These are phyloP conservation scores for Sinocyclocheilus anophthalmus DNA, from an alignment of 2,113 vertebrate species.

Conservation along the genomic window DNA sequence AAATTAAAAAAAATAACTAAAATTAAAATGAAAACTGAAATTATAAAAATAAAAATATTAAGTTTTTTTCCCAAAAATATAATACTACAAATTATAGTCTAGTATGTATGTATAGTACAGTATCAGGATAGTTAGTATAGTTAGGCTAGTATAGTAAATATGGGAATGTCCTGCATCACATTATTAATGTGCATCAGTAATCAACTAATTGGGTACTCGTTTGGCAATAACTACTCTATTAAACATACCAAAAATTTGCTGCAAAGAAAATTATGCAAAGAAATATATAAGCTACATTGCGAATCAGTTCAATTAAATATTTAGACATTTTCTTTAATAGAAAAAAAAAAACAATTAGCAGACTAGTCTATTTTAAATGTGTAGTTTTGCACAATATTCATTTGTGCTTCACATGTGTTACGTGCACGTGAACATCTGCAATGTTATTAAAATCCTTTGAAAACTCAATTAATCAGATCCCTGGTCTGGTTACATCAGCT, in stretches of 20 bases:
- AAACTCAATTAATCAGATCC: constrained; percentile 32
- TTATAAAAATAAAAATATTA: too few species aligned
- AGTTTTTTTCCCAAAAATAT: too few species aligned
- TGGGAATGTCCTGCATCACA: too few species aligned
- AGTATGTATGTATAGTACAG: too few species aligned
- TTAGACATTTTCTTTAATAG: neutral
- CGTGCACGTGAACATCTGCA: neutral
- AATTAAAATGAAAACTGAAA: too few species aligned
- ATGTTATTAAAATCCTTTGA: constrained; percentile 10
- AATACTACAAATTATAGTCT: too few species aligned
- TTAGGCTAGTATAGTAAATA: too few species aligned
- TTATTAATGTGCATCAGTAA: neutral
- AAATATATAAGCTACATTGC: neutral
- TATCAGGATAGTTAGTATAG: too few species aligned
- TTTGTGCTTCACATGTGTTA: constrained; percentile 14
- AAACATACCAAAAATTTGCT: neutral
- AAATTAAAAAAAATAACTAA: too few species aligned
- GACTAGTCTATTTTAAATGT: neutral
- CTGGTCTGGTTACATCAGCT: constrained; percentile 35
- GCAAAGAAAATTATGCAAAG: neutral
- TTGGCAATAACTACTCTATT: neutral
- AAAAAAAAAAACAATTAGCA: neutral
- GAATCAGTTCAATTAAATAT: neutral
- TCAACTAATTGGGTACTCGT: neutral
- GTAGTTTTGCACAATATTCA: neutral